phyloP scores from a whole-genome alignment of 1,140 invertebrate genomes.

The Eulimnadia texana region DNA sequence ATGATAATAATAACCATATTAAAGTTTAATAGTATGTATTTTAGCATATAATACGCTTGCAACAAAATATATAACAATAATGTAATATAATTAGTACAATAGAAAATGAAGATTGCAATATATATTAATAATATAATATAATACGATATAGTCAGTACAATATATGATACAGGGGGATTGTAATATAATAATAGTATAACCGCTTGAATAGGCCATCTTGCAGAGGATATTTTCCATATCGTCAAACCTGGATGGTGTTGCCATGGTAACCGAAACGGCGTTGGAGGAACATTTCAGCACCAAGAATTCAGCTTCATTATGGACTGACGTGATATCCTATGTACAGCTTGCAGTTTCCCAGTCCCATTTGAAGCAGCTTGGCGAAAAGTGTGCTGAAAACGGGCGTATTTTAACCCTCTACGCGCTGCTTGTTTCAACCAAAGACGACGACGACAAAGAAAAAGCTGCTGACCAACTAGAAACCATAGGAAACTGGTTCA shows the following conservation, averaged over 20 bases:
- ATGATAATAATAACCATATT: too few species aligned
- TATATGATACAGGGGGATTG: too few species aligned
- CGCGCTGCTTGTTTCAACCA: neutral
- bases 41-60: too few species aligned
- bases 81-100: too few species aligned
- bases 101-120: too few species aligned
- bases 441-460: neutral
- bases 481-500: neutral
- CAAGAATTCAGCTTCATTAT: neutral
- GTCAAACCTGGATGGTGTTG: neutral
- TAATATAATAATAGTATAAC: too few species aligned
- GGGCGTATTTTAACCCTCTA: neutral
- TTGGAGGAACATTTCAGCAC: neutral
- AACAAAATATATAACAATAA: too few species aligned
- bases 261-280: neutral
- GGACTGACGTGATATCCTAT: neutral
- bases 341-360: neutral
- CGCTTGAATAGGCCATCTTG: neutral
- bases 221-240: neutral
- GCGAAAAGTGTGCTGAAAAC: neutral
- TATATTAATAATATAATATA: too few species aligned
- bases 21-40: too few species aligned
- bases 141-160: too few species aligned
- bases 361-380: neutral
- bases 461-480: neutral